Evolutionary conservation across 2,113 vertebrate genomes (phyloP).

Genomic region (Tonatia bakeri): DNA sequence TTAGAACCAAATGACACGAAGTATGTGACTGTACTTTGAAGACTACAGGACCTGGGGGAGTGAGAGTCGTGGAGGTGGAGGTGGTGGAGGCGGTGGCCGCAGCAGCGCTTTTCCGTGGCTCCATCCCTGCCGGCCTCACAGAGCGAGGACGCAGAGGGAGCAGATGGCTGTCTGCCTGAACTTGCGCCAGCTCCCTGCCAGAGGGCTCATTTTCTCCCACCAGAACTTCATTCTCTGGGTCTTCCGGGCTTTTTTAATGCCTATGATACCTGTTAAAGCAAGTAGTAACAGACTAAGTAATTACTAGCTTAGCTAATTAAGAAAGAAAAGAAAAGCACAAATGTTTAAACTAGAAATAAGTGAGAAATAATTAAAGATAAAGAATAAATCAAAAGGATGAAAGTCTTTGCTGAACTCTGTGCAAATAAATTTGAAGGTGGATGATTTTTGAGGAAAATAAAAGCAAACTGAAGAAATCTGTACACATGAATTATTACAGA

Average conservation of each 20-base stretch:
- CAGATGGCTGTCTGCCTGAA: not conserved
- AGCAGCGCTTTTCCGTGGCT: not conserved
- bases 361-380: not conserved
- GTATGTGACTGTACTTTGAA: not conserved
- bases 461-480: not conserved
- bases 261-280: not conserved
- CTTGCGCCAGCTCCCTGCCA: not conserved
- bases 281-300: not conserved
- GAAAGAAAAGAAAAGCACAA: not conserved
- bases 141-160: not conserved
- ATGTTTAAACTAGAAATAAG: not conserved
- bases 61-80: not conserved
- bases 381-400: slow-evolving; percentile 7
- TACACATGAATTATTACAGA: not conserved
- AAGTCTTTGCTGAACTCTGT: not conserved
- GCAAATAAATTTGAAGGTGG: not conserved
- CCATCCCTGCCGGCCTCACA: not conserved
- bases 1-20: not conserved
- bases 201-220: not conserved
- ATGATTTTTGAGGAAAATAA: slow-evolving; percentile 24
- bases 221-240: not conserved
- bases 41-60: not conserved
- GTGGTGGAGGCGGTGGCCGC: not conserved
- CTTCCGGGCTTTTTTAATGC: not conserved
- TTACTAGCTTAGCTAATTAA: not conserved